These are phyloP conservation scores for Hemibagrus guttatus DNA, from an alignment of 2,797 vertebrate genomes.

Conservation along the genomic window DNA sequence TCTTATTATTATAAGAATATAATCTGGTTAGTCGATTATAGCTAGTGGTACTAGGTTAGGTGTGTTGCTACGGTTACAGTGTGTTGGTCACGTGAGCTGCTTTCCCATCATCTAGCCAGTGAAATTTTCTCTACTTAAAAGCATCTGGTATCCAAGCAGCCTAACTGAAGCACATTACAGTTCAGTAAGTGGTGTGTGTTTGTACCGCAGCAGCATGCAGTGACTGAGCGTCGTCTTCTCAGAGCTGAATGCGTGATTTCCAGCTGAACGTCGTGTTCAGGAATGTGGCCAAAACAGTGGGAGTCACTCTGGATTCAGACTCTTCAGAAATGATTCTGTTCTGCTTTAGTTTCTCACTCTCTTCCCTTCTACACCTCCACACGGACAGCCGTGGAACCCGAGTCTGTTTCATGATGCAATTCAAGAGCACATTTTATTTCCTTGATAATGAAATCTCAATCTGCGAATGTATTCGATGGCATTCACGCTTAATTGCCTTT, in stretches of 20 bases:
- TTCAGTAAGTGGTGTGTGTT: neutral
- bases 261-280: neutral
- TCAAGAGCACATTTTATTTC: constrained; percentile 52
- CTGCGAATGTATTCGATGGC: neutral
- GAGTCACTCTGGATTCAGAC: constrained; percentile 39
- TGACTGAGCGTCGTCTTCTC: neutral
- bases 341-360: constrained; percentile 37
- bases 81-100: neutral
- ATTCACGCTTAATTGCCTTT: neutral
- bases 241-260: neutral
- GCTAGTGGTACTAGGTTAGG: neutral
- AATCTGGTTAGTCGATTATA: neutral
- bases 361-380: constrained; percentile 51
- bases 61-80: neutral
- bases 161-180: neutral
- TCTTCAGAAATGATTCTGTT: constrained; percentile 5
- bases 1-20: neutral
- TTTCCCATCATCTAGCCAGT: neutral
- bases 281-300: constrained; percentile 11
- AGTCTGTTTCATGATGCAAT: constrained; percentile 47
- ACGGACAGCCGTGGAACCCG: constrained; percentile 29
- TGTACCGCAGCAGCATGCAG: neutral
- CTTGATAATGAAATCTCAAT: neutral
- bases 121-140: neutral
- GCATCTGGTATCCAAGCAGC: neutral